Base-by-base conservation (phyloP, 2,113 vertebrate species). In the Hippocampus zosterae region DNA sequence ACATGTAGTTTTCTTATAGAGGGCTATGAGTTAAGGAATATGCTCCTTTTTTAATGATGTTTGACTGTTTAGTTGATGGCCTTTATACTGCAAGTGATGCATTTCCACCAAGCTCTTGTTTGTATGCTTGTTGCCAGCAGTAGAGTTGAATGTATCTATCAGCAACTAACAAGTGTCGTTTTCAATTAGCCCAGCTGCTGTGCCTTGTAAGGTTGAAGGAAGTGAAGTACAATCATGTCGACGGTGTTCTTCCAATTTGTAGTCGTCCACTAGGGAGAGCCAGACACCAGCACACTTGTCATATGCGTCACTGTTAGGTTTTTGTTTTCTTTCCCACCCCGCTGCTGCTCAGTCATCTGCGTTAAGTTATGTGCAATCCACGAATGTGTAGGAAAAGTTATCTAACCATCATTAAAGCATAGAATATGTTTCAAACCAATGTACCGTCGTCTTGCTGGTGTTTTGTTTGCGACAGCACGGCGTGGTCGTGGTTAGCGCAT, bases 211-310 rank as follows among this genome's bases (percentile, higher is more conserved):
- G 74, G 65, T 74, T 33, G 69, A 76, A 18, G 37, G 70, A 56
- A 79, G 66, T 92, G 89, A 92, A 84, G 88, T 88, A 90, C 90
- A 91, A 91, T 91, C 89, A 88, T 85, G 80, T 88, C 75, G 71
- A 56, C 78, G 52, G 40, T 68, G 48, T 69, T 48, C 18, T 59
- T 46, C 23, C 40, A 33, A 18, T 27, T 80, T 40, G 77, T 57
- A 70, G 66, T 81, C 59, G 60, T 81, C 73, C 80, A 82, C 67
- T 62, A 72, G 77, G 53, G 74, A 65, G 79, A 84, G 76, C 80
- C 82, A 74, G 56, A 84, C 68, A 87, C 88, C 88, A 84, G 85
- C 82, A 83, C 61, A 72, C 64, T 74, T 27, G 53, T 71, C 68
- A 61, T 73, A 55, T 68, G 37, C 74, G 69, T 77, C 71, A 71